Evolutionary conservation across 2,888 invertebrate species (phyloP).

Genomic region (Harmothoe impar): DNA sequence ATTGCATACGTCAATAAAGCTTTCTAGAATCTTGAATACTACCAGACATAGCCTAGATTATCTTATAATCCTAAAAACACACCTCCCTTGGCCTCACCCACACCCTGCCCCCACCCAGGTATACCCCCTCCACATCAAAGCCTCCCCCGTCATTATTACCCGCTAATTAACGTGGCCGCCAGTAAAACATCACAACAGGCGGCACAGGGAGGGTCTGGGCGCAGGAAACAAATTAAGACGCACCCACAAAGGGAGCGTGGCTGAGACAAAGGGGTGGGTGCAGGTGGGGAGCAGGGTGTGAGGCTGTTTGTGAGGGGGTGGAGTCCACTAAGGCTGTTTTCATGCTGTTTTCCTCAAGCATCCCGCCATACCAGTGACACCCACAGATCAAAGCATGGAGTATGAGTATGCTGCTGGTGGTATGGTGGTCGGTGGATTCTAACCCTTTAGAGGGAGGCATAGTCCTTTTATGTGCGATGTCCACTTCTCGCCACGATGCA

Average conservation of each 20-base stretch:
- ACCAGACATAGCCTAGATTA: no score
- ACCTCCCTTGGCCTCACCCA: no score
- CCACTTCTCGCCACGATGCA: no score
- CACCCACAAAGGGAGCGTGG: not conserved
- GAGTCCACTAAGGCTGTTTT: not conserved
- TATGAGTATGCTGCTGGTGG: no score
- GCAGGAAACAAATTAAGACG: conserved; percentile 30
- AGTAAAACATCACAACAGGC: not conserved
- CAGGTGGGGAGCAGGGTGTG: conserved; percentile 37
- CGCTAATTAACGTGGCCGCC: not conserved
- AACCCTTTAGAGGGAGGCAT: no score
- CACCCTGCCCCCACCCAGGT: not conserved
- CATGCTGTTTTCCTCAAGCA: not conserved
- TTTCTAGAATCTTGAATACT: no score
- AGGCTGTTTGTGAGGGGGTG: not conserved
- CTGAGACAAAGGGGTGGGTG: not conserved
- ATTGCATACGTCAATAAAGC: no score
- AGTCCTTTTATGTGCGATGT: no score
- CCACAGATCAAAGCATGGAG: not conserved
- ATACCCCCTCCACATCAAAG: conserved; percentile 20
- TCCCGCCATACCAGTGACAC: not conserved
- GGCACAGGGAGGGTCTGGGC: not conserved
- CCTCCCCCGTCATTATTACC: conserved; percentile 33
- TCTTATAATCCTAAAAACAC: no score
- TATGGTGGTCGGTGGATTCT: no score